Percentiles rank a stretch among this genome's conserved stretches.
Conservation (phyloP, 2,888 invertebrate species). For the Tanaodytes sp. region DNA sequence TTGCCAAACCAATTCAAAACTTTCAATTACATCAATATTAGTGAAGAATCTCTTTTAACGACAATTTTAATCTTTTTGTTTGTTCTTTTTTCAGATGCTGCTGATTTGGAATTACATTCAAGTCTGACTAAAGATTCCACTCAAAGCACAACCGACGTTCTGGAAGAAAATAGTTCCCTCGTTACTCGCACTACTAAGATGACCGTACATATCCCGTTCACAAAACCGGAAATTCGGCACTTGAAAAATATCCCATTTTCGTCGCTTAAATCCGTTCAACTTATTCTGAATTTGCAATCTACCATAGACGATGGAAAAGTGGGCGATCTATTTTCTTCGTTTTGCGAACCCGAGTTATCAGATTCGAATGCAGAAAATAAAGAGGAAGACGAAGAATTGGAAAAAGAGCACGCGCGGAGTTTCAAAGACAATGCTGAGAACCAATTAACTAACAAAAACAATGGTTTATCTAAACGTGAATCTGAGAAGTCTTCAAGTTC, state of each 20-base stretch:
- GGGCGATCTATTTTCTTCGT: slow-evolving; percentile 38
- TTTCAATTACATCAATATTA: too few relatives aligned
- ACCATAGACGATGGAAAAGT: slow-evolving; percentile 31
- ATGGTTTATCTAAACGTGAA: too few relatives aligned
- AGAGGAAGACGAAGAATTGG: too few relatives aligned
- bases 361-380: not conserved
- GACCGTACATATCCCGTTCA: slow-evolving; percentile 51
- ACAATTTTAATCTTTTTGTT: too few relatives aligned
- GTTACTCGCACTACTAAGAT: slow-evolving; percentile 56
- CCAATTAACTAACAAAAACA: too few relatives aligned
- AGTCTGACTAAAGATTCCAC: slow-evolving; percentile 27
- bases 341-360: slow-evolving; percentile 23
- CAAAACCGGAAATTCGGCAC: slow-evolving; percentile 41
- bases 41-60: too few relatives aligned
- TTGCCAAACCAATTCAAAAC: too few relatives aligned
- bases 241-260: slow-evolving; percentile 50
- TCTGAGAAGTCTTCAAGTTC: too few relatives aligned
- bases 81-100: slow-evolving; percentile 14
- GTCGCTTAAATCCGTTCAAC: slow-evolving; percentile 59
- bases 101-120: slow-evolving; percentile 39
- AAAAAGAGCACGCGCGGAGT: too few relatives aligned
- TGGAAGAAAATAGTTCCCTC: slow-evolving; percentile 36
- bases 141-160: slow-evolving; percentile 27
- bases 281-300: slow-evolving; percentile 57
- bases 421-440: too few relatives aligned